Evolutionary conservation across 2,888 invertebrate species (phyloP).

Genomic region (Andrena haemorrhoa): DNA sequence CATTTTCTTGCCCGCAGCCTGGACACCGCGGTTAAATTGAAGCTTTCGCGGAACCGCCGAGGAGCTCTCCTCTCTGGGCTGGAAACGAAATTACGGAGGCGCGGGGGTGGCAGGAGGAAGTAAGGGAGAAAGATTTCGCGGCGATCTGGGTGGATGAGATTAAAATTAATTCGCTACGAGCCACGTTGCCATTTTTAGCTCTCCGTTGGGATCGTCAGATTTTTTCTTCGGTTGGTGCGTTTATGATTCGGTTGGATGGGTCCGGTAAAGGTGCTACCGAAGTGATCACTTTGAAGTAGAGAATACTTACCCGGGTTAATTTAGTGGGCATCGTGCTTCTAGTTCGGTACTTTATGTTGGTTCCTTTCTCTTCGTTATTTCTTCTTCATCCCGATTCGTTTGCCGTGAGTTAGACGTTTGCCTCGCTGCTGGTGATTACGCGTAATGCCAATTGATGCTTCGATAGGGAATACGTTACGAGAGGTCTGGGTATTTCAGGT

Average conservation of each 20-base stretch:
- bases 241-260: neutral
- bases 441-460: slow-evolving; percentile 10
- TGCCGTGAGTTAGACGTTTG: neutral
- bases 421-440: neutral
- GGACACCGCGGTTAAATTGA: slow-evolving; percentile 25
- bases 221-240: neutral
- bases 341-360: neutral
- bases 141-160: neutral
- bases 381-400: too few species aligned
- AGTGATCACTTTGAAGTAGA: too few species aligned
- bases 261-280: too few species aligned
- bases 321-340: too few species aligned
- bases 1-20: neutral
- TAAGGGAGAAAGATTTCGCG: neutral
- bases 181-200: neutral
- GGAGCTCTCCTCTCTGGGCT: neutral
- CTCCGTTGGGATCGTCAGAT: neutral
- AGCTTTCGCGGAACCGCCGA: slow-evolving; percentile 8
- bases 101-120: neutral
- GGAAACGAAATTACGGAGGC: slow-evolving; percentile 35
- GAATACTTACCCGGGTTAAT: too few species aligned
- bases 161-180: slow-evolving; percentile 18
- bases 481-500: slow-evolving; percentile 31
- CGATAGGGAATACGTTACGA: neutral
- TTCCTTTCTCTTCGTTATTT: neutral